Conservation (phyloP, 2,797 vertebrate genomes). For the Premnoplex brunnescens region DNA sequence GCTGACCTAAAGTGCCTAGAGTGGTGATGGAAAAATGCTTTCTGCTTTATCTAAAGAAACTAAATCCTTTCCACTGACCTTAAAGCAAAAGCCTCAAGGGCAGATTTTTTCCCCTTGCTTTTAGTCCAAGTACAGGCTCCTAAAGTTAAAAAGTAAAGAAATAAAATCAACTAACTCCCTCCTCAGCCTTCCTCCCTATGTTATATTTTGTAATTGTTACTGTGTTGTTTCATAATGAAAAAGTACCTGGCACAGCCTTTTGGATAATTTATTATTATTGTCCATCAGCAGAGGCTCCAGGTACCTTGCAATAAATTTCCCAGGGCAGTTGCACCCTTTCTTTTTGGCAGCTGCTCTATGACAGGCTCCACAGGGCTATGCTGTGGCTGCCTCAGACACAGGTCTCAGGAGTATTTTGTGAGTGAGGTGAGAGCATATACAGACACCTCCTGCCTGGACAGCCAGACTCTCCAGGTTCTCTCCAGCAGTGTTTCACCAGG, state of each 20-base stretch:
- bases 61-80: constrained; percentile 3
- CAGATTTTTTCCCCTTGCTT: not conserved
- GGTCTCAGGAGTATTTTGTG: not conserved
- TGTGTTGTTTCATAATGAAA: not conserved
- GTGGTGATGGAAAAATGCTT: not conserved
- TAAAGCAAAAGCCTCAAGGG: not conserved
- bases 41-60: constrained; percentile 5
- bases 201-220: not conserved
- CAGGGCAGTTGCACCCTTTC: not conserved
- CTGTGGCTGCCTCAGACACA: fast-evolving
- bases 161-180: not conserved
- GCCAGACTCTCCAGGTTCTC: not conserved
- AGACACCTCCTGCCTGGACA: fast-evolving
- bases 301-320: not conserved
- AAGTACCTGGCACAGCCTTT: not conserved
- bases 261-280: not conserved
- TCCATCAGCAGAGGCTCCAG: not conserved
- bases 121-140: not conserved
- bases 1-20: not conserved
- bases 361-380: not conserved
- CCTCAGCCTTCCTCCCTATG: not conserved
- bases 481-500: not conserved
- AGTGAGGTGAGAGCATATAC: not conserved
- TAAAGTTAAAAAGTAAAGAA: not conserved
- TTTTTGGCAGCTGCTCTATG: not conserved